Base-by-base conservation (phyloP, 1,140 invertebrate species). In the Lasioglossum baleicum region DNA sequence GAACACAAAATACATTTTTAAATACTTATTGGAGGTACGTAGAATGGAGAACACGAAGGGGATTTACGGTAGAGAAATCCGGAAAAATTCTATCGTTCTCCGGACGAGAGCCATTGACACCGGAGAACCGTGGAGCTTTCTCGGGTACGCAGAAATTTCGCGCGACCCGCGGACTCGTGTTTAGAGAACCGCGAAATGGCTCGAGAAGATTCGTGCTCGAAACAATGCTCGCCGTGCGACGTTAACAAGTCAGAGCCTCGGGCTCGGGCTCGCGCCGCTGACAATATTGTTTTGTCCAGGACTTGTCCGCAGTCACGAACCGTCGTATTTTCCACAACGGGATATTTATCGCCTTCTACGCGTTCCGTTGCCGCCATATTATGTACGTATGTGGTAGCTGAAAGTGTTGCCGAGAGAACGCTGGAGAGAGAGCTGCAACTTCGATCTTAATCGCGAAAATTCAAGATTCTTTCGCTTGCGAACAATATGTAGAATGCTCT, bases 261-360 rank as follows among this genome's bases (percentile, higher is more conserved):
- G 71, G 75, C 71, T 73, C 64, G 75, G n/a, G 40, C 42, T 67
- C 75, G 65, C 78, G 66, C 67, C 58, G 74, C 22, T 82, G 81
- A 86, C 85, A 84, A 87, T 83, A 87, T 87, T 78, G 85, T 87
- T 87, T 87, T 87, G 85, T 87, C 76, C 76, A 60, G 63, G 65
- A 63, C 42, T 61, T 48, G 80, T 76, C 86, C 80, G 65, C 79
- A 80, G 82, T 87, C 86, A 87, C 86, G 85, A 87, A 87, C 86
- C 83, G 53, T 20, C 72, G 65, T 83, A 67, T 72, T 81, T 84
- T 80, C 84, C 51, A 75, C 72, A 35, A 35, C 82, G 15, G 56
- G 61, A 53, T 72, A 76, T 85, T 86, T 86, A 80, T 82, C 83
- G 64, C 42, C 35, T 73, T 66, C 61, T 44, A n/a, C 44, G 56